These are phyloP conservation scores for Hyposoter dolosus DNA, from an alignment of 2,888 invertebrate species.

Conservation along the genomic window DNA sequence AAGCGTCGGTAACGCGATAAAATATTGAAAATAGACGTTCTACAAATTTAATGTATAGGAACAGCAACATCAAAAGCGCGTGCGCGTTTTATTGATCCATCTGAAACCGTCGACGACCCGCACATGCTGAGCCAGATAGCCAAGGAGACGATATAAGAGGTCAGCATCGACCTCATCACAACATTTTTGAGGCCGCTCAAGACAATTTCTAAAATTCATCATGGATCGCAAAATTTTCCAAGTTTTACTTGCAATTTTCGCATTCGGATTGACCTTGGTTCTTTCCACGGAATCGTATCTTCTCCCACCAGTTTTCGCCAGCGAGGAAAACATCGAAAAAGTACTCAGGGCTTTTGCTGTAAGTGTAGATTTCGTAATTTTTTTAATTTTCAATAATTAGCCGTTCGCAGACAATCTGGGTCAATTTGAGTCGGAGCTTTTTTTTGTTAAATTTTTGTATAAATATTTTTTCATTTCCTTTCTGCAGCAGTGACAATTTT, in stretches of 20 bases:
- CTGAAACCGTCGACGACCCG: conserved; percentile 50
- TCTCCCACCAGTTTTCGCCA: conserved; percentile 18
- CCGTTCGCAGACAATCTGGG: background rate
- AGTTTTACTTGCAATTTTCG: conserved; percentile 46
- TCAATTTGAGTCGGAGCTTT: background rate
- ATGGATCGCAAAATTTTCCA: conserved; percentile 49
- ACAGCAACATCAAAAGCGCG: conserved; percentile 58
- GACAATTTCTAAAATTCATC: conserved; percentile 11
- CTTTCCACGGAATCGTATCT: conserved; percentile 10
- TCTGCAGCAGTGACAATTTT: background rate
- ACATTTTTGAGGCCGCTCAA: background rate
- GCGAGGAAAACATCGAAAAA: conserved; percentile 41
- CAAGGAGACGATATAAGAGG: conserved; percentile 12
- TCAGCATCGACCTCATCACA: conserved; percentile 9
- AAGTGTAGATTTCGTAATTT: conserved; percentile 3
- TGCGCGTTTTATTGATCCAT: conserved; percentile 70
- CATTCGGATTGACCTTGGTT: conserved; percentile 17
- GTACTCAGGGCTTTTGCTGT: conserved; percentile 50
- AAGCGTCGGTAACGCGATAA: background rate
- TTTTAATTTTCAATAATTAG: background rate
- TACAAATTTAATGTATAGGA: background rate
- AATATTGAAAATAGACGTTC: background rate
- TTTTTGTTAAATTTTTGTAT: too few species aligned
- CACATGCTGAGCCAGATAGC: conserved; percentile 1
- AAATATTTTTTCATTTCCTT: too few species aligned